A percentile compares a stretch with the other conserved stretches of the same genome.
Evolutionary conservation across 2,113 vertebrate species (phyloP).

Genomic region (Trogon melanurus): DNA sequence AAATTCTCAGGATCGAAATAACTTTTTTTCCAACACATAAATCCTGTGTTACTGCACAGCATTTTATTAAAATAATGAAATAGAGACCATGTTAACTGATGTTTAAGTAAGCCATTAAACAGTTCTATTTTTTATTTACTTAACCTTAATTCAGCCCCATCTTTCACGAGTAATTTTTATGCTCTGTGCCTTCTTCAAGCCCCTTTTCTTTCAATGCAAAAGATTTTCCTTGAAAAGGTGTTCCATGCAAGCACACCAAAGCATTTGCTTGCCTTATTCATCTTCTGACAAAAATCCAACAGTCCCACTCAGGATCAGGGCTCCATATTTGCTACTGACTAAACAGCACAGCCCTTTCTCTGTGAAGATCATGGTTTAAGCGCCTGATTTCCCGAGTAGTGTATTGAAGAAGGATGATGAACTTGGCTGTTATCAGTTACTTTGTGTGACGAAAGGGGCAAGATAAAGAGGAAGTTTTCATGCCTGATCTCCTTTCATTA

Average conservation of each 20-base stretch:
- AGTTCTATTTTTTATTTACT: neutral
- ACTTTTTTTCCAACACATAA: neutral
- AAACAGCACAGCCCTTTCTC: neutral
- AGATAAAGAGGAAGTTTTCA: constrained; percentile 45
- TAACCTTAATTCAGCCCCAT: neutral
- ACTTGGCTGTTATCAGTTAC: constrained; percentile 36
- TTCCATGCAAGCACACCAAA: neutral
- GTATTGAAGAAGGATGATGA: constrained; percentile 35
- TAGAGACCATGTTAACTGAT: neutral
- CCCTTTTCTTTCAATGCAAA: neutral
- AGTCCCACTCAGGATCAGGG: neutral
- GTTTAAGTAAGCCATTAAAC: neutral
- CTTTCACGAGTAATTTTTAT: neutral
- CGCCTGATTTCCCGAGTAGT: constrained; percentile 22
- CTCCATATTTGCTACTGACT: neutral
- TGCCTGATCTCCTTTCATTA: constrained; percentile 25
- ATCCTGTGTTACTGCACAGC: neutral
- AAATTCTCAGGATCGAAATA: neutral
- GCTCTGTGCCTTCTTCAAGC: neutral
- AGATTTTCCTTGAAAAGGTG: neutral
- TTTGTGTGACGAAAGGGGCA: neutral
- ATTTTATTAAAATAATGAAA: neutral
- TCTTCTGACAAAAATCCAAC: constrained; percentile 17
- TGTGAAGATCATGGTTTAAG: constrained; percentile 39
- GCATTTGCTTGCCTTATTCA: neutral